These are phyloP conservation scores for Amphiprion clarkii DNA, from an alignment of 2,797 vertebrate genomes.

Conservation along the genomic window DNA sequence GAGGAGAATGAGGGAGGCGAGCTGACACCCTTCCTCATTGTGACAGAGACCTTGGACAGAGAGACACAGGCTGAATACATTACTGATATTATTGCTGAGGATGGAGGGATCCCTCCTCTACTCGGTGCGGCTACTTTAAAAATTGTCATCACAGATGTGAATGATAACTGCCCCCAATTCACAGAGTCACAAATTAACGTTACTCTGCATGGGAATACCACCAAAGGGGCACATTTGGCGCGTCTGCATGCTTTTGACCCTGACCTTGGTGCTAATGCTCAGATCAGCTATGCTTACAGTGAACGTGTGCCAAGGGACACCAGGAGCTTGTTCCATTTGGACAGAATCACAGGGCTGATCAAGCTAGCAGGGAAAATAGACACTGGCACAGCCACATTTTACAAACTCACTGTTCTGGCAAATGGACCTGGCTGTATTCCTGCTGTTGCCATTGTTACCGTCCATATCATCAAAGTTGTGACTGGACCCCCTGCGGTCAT, in stretches of 20 bases:
- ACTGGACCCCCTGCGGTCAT: conserved; percentile 91
- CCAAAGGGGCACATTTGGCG: conserved; percentile 88
- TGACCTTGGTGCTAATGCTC: conserved; percentile 94
- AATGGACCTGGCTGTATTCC: conserved; percentile 96
- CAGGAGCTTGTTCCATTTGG: conserved; percentile 91
- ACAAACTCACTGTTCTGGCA: conserved; percentile 93
- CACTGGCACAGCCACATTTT: conserved; percentile 83
- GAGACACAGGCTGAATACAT: conserved; percentile 92
- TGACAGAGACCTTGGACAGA: conserved; percentile 93
- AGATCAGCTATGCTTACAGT: conserved; percentile 94
- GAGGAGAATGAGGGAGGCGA: conserved; percentile 96
- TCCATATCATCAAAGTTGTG: conserved; percentile 90
- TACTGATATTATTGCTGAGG: conserved; percentile 95
- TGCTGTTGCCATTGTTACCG: conserved; percentile 89
- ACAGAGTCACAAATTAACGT: conserved; percentile 89
- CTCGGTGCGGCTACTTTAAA: conserved; percentile 93
- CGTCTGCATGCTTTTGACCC: conserved; percentile 90
- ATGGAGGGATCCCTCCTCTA: conserved; percentile 93
- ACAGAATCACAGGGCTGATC: conserved; percentile 90
- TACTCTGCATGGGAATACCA: conserved; percentile 93
- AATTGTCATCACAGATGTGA: conserved; percentile 94
- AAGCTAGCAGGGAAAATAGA: conserved; percentile 89
- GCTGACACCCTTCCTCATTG: conserved; percentile 94
- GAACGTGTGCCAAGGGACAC: conserved; percentile 91
- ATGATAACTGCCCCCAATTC: conserved; percentile 97